Percentiles rank a stretch among this genome's conserved stretches.
Evolutionary conservation across 2,888 invertebrate genomes (phyloP).

Genomic region (Sipha maydis): DNA sequence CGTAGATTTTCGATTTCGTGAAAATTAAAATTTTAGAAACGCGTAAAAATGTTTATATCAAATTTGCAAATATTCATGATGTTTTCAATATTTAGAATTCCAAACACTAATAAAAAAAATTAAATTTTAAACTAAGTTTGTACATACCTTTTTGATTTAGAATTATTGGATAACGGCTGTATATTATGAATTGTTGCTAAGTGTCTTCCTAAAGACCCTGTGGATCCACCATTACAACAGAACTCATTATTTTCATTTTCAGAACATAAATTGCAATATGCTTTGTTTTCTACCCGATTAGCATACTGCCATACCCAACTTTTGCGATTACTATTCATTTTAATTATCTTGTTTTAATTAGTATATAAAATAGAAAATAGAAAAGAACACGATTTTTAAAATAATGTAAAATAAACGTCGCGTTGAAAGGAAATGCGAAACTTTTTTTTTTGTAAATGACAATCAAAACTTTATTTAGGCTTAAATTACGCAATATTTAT

Average conservation of each 20-base stretch:
- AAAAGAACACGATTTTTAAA: constrained; percentile 12
- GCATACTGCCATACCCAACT: constrained; percentile 33
- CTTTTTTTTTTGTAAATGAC: constrained; percentile 19
- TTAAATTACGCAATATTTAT: neutral
- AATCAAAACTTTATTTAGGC: constrained; percentile 17
- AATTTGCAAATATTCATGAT: too few species aligned
- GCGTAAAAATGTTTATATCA: constrained; percentile 5
- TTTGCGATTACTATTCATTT: constrained; percentile 25
- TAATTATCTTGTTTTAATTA: constrained; percentile 7
- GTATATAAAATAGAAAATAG: constrained; percentile 18
- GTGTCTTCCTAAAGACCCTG: constrained; percentile 8
- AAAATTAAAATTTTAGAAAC: constrained; percentile 15
- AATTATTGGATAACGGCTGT: neutral
- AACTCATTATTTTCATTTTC: constrained; percentile 24
- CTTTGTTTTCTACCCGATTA: constrained; percentile 22
- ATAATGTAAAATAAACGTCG: constrained; percentile 12
- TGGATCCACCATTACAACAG: constrained; percentile 1
- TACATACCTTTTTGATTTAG: constrained; percentile 13
- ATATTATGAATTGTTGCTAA: constrained; percentile 8
- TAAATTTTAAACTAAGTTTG: neutral
- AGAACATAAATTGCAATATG: constrained; percentile 26
- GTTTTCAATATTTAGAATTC: neutral
- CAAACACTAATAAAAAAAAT: neutral
- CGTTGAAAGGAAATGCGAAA: neutral
- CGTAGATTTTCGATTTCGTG: neutral